Evolutionary conservation across 2,888 invertebrate genomes (phyloP).

Genomic region (Macrosiphum euphorbiae): DNA sequence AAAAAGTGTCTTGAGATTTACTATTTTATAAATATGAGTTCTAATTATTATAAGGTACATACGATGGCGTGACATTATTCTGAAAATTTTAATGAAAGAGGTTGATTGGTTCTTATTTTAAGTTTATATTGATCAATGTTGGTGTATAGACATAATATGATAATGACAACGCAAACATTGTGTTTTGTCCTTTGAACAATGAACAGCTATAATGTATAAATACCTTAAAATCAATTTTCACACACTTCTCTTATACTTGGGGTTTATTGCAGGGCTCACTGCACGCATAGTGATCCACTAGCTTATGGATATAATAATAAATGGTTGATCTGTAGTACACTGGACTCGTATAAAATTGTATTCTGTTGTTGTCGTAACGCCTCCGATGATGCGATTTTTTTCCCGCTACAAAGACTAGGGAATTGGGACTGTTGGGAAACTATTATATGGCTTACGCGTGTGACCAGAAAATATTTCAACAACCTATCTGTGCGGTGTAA

Average conservation of each 20-base stretch:
- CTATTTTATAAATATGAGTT: not conserved
- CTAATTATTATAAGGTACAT: not conserved
- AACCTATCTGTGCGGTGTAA: not conserved
- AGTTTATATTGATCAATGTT: not conserved
- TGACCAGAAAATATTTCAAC: not conserved
- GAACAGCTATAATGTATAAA: not conserved
- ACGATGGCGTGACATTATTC: not conserved
- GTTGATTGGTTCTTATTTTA: not conserved
- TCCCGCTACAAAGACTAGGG: not conserved
- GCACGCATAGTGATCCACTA: not conserved
- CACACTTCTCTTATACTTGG: not conserved
- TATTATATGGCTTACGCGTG: not conserved
- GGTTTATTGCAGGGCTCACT: too few species aligned
- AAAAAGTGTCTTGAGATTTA: too few species aligned
- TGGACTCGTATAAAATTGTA: not conserved
- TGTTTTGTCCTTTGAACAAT: not conserved
- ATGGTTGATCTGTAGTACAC: not conserved
- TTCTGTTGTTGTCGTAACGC: not conserved
- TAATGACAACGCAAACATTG: not conserved
- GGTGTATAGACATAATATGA: not conserved
- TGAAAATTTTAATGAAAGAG: not conserved
- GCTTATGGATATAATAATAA: not conserved
- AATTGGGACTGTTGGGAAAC: not conserved
- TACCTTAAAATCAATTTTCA: not conserved
- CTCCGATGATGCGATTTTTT: not conserved